These are phyloP conservation scores for Paramormyrops hopkinsi DNA, from an alignment of 2,797 vertebrate genomes.

Conservation along the genomic window DNA sequence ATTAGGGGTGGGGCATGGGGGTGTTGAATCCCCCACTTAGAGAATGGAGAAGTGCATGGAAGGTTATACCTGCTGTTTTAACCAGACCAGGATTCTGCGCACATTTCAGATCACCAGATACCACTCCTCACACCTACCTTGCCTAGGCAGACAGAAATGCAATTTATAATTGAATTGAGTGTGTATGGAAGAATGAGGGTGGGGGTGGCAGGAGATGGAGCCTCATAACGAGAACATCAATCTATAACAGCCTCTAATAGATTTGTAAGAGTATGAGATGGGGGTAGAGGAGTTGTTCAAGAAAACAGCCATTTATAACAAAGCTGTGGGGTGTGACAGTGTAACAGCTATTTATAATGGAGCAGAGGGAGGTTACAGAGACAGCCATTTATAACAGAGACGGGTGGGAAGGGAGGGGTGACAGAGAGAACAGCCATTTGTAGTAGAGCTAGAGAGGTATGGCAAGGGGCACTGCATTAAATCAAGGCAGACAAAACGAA, in stretches of 20 bases:
- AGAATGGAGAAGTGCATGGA: not conserved
- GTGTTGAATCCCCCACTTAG: not conserved
- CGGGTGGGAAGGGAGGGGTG: not conserved
- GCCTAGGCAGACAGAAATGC: not conserved
- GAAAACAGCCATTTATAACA: conserved; percentile 24
- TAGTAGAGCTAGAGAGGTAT: conserved; percentile 4
- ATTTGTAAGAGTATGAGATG: conserved; percentile 15
- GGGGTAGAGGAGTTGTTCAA: conserved; percentile 10
- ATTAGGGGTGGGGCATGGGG: not conserved
- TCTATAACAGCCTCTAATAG: conserved; percentile 25
- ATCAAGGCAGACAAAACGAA: not conserved
- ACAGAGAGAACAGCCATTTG: conserved; percentile 13
- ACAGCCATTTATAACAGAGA: conserved; percentile 14
- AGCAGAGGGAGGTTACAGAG: conserved; percentile 13
- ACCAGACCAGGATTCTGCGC: not conserved
- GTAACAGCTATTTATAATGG: conserved; percentile 7
- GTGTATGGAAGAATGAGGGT: not conserved
- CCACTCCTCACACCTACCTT: not conserved
- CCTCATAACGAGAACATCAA: conserved; percentile 18
- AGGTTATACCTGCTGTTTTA: not conserved
- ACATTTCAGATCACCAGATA: not conserved
- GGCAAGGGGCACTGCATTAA: not conserved
- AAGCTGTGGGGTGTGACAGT: conserved; percentile 10
- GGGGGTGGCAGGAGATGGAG: not conserved
- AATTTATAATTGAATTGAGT: conserved; percentile 5